Conservation (phyloP, 2,888 invertebrate species). For the Carpatolechia fugitivella region DNA sequence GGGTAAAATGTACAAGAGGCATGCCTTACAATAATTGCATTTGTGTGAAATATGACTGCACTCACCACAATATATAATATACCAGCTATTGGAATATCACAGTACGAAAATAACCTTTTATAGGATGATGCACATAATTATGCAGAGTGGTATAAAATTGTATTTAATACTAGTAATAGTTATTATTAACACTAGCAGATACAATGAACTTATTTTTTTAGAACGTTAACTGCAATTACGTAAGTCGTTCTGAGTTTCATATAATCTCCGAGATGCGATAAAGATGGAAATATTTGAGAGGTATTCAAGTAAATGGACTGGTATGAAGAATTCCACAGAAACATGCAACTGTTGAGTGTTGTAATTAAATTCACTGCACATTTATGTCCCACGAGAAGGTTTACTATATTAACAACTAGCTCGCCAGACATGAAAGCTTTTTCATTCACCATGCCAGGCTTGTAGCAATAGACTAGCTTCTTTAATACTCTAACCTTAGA, state of each 20-base stretch:
- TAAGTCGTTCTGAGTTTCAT: not conserved
- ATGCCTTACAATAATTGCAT: no score
- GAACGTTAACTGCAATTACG: not conserved
- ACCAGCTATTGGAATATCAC: no score
- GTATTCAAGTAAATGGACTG: constrained; percentile 6
- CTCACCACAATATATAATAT: no score
- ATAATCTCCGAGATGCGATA: not conserved
- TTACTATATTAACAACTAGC: not conserved
- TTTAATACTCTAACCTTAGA: no score
- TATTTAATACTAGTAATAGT: not conserved
- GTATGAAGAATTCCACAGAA: not conserved
- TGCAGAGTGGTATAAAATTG: no score
- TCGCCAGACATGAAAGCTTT: no score
- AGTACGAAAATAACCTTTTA: no score
- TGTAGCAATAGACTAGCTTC: no score
- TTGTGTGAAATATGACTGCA: no score
- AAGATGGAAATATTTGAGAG: constrained; percentile 3
- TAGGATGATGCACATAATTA: no score
- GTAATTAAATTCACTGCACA: constrained; percentile 8
- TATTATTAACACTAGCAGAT: not conserved
- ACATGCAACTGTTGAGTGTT: not conserved
- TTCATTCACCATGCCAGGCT: no score
- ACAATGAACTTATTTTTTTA: not conserved
- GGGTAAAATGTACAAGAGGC: no score
- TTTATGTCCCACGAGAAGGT: not conserved